Evolutionary conservation across 2,888 invertebrate species (phyloP).

Genomic region (Bombyx huttoni): DNA sequence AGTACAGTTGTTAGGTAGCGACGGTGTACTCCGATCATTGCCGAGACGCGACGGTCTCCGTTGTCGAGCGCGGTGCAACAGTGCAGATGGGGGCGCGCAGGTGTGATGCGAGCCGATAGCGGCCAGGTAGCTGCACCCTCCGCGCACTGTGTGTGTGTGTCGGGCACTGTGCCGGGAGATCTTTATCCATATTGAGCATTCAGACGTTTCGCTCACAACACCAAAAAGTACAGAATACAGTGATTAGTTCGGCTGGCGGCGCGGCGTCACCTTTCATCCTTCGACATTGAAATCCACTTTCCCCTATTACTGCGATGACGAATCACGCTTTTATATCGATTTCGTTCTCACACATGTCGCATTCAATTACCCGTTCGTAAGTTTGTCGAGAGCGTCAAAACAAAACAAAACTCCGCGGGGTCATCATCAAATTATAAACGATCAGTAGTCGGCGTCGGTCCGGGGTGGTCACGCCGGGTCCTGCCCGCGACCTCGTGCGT

Average conservation of each 20-base stretch:
- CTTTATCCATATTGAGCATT: too few species aligned
- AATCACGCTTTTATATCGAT: background rate
- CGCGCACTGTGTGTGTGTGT: constrained; percentile 2
- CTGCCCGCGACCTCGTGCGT: constrained; percentile 1
- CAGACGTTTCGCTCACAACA: background rate
- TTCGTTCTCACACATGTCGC: background rate
- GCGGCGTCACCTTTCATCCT: constrained; percentile 4
- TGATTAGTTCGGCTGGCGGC: background rate
- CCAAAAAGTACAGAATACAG: too few species aligned
- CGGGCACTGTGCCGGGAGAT: background rate
- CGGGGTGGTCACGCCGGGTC: background rate
- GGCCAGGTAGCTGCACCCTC: background rate
- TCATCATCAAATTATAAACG: too few species aligned
- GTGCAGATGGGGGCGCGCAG: background rate
- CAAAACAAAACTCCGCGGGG: too few species aligned
- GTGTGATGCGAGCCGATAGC: constrained; percentile 1
- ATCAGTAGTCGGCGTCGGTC: too few species aligned
- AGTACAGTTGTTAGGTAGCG: background rate
- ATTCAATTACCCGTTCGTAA: too few species aligned
- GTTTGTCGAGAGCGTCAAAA: too few species aligned
- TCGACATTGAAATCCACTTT: constrained; percentile 6
- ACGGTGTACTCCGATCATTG: background rate
- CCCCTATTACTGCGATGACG: constrained; percentile 2
- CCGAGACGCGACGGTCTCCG: background rate
- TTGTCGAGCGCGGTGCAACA: background rate